Evolutionary conservation across 2,113 vertebrate species (phyloP), one percentile per base, ranked within the genome.

Genomic region (Hyaena hyaena): DNA sequence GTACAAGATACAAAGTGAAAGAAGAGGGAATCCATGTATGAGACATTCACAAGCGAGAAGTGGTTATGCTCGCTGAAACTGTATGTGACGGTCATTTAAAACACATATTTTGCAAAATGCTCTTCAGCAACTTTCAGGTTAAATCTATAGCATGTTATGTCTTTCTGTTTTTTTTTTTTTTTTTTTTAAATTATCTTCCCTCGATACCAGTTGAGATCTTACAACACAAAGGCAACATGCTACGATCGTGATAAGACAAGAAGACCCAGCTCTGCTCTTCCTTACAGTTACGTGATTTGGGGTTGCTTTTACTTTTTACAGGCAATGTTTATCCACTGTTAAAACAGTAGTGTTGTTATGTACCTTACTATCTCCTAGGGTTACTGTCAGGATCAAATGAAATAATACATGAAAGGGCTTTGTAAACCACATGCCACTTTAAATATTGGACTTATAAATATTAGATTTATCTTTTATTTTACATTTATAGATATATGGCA

Each of bases 331-430:
- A 87, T 45, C 83, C 69, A 80, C 81, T 15, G 28, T 55, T 74
- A 63, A 68, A 55, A 26, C 3, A 10, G 39, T 33, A 66, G 61
- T 35, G 28, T 7, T 63, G 65, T 87, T 50, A 76, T 43, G 74
- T 79, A 68, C 55, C 16, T 87, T 88, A 76, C 61, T 73, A n/a
- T 76, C 7, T 79, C 23, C 35, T 83, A 43, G 33, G 33, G 80
- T 55, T 95, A 43, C 28, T 90, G 87, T 92, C 55, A 96, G 48
- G 3, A 71, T 76, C 50, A 71, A 87, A 88, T 50, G 69, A 85
- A 92, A 65, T 74, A 84, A 79, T 45, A 71, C 3, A 26, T 8
- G 69, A 76, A 90, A 95, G 74, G n/a, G 55, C n/a, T 71, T 68
- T 86, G 19, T 55, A 74, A 90, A 63, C 24, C n/a, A 31, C 11